Evolutionary conservation across 2,888 invertebrate species (phyloP).

Genomic region (Clunio marinus): DNA sequence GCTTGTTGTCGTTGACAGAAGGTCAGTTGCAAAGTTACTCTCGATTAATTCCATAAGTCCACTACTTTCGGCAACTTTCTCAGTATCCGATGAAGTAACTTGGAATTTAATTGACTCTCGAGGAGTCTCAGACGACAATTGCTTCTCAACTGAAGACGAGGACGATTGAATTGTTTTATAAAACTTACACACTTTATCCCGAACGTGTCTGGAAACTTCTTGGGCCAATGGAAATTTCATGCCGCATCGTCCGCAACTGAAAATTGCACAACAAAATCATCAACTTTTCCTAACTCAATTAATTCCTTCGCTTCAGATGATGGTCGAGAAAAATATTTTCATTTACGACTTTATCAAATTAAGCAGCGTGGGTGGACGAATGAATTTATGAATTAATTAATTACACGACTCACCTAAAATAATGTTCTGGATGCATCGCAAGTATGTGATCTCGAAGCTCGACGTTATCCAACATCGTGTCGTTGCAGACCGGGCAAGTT

Average conservation of each 20-base stretch:
- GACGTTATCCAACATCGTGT: conserved; percentile 54
- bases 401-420: conserved; percentile 56
- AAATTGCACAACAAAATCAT: too few relatives aligned
- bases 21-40: conserved; percentile 3
- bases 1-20: conserved; percentile 1
- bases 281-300: too few relatives aligned
- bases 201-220: conserved; percentile 69
- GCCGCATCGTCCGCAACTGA: conserved; percentile 69
- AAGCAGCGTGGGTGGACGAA: too few relatives aligned
- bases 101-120: neutral
- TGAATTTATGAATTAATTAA: neutral
- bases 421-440: conserved; percentile 58
- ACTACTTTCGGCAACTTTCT: conserved; percentile 1
- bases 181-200: conserved; percentile 56
- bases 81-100: neutral
- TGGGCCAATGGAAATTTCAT: conserved; percentile 65
- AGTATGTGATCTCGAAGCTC: conserved; percentile 62
- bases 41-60: conserved; percentile 17
- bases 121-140: too few relatives aligned
- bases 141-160: neutral
- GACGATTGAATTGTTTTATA: conserved; percentile 40
- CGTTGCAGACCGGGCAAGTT: conserved; percentile 60
- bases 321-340: neutral
- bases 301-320: neutral
- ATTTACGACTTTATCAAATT: neutral